These are phyloP conservation scores for Catharus bicknelli DNA, from an alignment of 2,113 vertebrate genomes.

Conservation along the genomic window DNA sequence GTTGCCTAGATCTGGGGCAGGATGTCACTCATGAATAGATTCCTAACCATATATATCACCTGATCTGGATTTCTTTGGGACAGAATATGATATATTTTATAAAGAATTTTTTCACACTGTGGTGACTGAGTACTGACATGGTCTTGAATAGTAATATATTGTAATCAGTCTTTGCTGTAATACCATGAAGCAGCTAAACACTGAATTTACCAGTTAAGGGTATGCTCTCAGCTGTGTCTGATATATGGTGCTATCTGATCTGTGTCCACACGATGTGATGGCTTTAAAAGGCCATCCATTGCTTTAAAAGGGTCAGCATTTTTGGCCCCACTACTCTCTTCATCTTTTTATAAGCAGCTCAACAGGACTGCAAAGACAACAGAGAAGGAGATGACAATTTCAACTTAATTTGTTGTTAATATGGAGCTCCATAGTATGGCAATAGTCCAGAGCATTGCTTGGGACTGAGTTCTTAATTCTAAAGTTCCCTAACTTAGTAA, in stretches of 20 bases:
- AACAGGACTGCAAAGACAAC: not conserved
- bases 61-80: not conserved
- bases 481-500: not conserved
- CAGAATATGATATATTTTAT: not conserved
- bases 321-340: not conserved
- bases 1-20: not conserved
- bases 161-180: conserved; percentile 38
- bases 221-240: not conserved
- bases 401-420: not conserved
- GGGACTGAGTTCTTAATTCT: not conserved
- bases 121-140: conserved; percentile 33
- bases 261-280: not conserved
- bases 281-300: conserved; percentile 11
- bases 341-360: not conserved
- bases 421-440: not conserved
- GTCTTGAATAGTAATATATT: conserved; percentile 39
- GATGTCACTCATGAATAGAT: not conserved
- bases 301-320: not conserved
- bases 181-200: not conserved
- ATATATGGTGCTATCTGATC: not conserved
- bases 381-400: not conserved
- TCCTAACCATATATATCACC: not conserved
- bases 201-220: not conserved
- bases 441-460: not conserved
- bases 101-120: conserved; percentile 21